These are phyloP conservation scores for Dynastes tityus DNA, from an alignment of 2,888 invertebrate species.

Conservation along the genomic window DNA sequence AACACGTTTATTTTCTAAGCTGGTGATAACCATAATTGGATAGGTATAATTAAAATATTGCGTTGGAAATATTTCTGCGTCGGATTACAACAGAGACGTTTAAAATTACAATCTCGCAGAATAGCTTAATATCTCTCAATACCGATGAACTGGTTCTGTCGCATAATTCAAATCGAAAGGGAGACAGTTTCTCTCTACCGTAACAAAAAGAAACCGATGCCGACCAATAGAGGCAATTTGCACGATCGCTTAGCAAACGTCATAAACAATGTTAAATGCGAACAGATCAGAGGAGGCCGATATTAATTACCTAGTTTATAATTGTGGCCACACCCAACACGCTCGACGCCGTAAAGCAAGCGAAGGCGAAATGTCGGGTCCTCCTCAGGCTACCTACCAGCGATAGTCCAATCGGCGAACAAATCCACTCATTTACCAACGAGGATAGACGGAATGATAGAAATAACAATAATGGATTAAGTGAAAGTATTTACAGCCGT, in stretches of 20 bases:
- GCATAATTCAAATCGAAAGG: conserved; percentile 31
- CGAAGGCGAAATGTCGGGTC: conserved; percentile 34
- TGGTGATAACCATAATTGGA: neutral
- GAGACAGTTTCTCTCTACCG: conserved; percentile 31
- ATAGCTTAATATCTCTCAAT: conserved; percentile 23
- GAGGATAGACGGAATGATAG: conserved; percentile 21
- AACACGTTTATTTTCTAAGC: neutral
- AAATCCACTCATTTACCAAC: conserved; percentile 14
- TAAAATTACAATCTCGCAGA: conserved; percentile 13
- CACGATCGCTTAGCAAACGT: conserved; percentile 38
- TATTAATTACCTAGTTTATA: conserved; percentile 61
- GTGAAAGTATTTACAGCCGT: conserved; percentile 35
- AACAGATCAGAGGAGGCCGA: conserved; percentile 60
- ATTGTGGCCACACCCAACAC: conserved; percentile 60
- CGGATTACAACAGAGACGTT: conserved; percentile 7
- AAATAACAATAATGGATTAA: conserved; percentile 13
- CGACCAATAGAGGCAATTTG: conserved; percentile 43
- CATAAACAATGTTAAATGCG: conserved; percentile 49
- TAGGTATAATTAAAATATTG: conserved; percentile 3
- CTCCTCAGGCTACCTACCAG: conserved; percentile 44
- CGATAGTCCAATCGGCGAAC: conserved; percentile 21
- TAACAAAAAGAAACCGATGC: conserved; percentile 27
- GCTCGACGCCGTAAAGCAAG: conserved; percentile 17
- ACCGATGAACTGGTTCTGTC: conserved; percentile 24
- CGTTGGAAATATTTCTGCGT: neutral